Evolutionary conservation across 2,888 invertebrate genomes (phyloP), one percentile per base, ranked within the genome.

Genomic region (Drosophila yooni): DNA sequence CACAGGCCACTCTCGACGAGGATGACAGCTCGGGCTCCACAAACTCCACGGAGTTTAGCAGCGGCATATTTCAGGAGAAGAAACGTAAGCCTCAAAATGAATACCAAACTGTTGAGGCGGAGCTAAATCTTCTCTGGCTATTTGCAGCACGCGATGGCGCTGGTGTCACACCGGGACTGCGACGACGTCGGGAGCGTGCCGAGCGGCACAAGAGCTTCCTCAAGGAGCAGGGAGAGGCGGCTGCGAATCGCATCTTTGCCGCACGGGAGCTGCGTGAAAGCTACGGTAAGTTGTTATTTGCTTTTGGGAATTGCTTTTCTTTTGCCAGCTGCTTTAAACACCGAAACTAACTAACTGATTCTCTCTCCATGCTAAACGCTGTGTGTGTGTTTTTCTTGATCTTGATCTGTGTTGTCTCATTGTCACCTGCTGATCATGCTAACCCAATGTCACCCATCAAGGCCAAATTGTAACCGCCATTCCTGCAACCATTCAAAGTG

Each of bases 131-230:
- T 10, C 0, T 50, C 5, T 15, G 13, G 11, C 2, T 15, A 25
- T 6, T 21, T 54, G 7, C 25, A 88, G 91, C 81, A 29, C 85
- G 88, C 5, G 89, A 91, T 63, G 82, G 75, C 8, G 96, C 96
- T 89, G 97, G 97, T 83, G 95, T 97, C 34, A 97, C 96, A 34
- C 96, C 97, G 52, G 97, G 96, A 61, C 94, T 98, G 75, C 94
- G 96, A 86, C 95, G 97, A 84, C 94, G 98, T 72, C 94, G 97
- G 73, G 97, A 97, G 91, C 95, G 98, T 76, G 97, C 96, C 53
- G 97, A 97, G 83, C 94, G 98, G 74, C 97, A 98, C 91, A 95
- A 97, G 64, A 96, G 96, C 91, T 97, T 97, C 90, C 96, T 97
- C 88, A 95, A 95, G 89, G 97, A 97, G 88, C 97, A 97, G 89